phyloP scores from a whole-genome alignment of 53 echinoderm and acorn worm species.

The Paracentrotus lividus region DNA sequence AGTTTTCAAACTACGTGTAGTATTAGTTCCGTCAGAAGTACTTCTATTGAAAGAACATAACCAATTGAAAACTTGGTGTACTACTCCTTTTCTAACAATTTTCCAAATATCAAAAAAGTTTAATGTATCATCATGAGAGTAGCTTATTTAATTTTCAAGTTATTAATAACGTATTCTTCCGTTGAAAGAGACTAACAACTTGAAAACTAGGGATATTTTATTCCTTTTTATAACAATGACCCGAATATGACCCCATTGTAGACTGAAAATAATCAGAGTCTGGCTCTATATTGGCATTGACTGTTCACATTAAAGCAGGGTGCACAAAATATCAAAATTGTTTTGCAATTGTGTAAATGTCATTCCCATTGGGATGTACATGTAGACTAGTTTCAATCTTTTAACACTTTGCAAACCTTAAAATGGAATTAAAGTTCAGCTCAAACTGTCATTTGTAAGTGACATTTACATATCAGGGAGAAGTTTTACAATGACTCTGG shows the following conservation, averaged over 20 bases:
- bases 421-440: neutral
- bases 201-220: neutral
- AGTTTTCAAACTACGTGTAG: neutral
- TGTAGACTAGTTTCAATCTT: conserved; percentile 28
- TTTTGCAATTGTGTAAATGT: conserved; percentile 46
- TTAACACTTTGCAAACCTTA: conserved; percentile 25
- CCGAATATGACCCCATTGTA: neutral
- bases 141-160: no score
- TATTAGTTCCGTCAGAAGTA: no score
- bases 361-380: conserved; percentile 25
- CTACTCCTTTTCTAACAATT: no score
- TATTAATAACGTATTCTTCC: no score
- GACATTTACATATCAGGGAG: conserved; percentile 13
- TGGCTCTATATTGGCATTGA: conserved; percentile 35
- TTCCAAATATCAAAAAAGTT: no score
- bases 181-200: neutral
- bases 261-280: conserved; percentile 40
- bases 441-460: neutral
- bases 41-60: no score
- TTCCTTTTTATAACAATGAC: conserved; percentile 6
- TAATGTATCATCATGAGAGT: no score
- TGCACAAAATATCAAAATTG: conserved; percentile 57
- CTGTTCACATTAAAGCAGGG: conserved; percentile 14
- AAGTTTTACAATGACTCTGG: conserved; percentile 36
- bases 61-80: no score